Percentiles rank a stretch among this genome's conserved stretches.
phyloP scores from a whole-genome alignment of 2,113 vertebrate species.

The Excalfactoria chinensis region DNA sequence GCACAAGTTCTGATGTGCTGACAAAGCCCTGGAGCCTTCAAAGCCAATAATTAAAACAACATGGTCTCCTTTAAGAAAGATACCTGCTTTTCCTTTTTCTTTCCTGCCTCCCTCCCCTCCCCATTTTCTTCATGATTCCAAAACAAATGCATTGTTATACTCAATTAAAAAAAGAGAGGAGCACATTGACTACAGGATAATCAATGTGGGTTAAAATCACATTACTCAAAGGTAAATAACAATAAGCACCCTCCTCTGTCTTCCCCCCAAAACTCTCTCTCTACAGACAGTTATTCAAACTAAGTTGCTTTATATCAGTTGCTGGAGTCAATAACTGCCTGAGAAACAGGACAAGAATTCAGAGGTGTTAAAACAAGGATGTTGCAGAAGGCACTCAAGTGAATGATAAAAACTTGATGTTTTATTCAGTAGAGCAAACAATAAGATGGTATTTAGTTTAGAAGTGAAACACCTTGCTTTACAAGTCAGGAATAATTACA shows the following conservation, averaged over 20 bases:
- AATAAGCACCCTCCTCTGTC: background rate
- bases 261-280: background rate
- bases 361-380: background rate
- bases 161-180: background rate
- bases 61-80: background rate
- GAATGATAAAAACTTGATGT: background rate
- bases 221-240: background rate
- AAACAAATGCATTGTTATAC: background rate
- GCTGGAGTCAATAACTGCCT: background rate
- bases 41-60: conserved; percentile 18
- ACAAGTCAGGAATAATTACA: conserved; percentile 35
- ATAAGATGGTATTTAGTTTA: conserved; percentile 28
- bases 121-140: background rate
- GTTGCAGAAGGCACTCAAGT: background rate
- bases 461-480: conserved; percentile 10
- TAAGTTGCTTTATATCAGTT: background rate
- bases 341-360: background rate
- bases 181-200: background rate
- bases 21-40: background rate
- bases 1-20: background rate
- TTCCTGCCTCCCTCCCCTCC: background rate
- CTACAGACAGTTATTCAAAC: background rate
- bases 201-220: background rate
- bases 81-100: background rate
- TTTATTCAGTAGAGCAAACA: background rate